Evolutionary conservation across 1,140 invertebrate species (phyloP).

Genomic region (Drosophila lacteicornis): DNA sequence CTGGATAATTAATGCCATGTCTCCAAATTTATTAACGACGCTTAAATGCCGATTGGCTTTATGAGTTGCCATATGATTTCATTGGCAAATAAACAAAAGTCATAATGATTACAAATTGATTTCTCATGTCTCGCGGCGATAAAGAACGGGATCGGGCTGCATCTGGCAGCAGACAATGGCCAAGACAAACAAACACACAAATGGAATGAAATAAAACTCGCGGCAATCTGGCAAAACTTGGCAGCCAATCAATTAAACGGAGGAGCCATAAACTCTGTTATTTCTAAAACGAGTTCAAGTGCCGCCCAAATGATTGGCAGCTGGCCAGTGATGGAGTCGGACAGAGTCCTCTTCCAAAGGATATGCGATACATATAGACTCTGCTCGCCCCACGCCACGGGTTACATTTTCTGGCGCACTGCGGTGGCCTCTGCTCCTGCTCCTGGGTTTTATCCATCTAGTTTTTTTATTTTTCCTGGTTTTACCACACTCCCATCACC

Average conservation of each 20-base stretch:
- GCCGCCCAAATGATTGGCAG: conserved; percentile 58
- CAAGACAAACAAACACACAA: conserved; percentile 40
- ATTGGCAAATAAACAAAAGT: conserved; percentile 50
- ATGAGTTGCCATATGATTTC: conserved; percentile 25
- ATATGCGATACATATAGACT: conserved; percentile 23
- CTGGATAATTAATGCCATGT: neutral
- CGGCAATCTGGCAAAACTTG: conserved; percentile 67
- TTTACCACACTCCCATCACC: conserved; percentile 8
- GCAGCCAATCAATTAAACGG: conserved; percentile 69
- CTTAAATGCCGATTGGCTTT: conserved; percentile 10
- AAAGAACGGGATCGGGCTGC: conserved; percentile 20
- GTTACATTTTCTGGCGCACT: conserved; percentile 45
- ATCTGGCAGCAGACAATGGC: conserved; percentile 52
- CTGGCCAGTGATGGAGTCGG: conserved; percentile 49
- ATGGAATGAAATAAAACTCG: conserved; percentile 62
- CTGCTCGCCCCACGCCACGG: conserved; percentile 12
- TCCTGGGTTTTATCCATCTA: conserved; percentile 5
- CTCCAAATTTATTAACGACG: neutral
- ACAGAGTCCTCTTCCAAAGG: conserved; percentile 1
- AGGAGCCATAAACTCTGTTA: conserved; percentile 63
- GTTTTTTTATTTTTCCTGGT: conserved; percentile 20
- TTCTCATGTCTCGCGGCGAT: conserved; percentile 38
- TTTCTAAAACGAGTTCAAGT: conserved; percentile 49
- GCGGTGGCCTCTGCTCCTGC: conserved; percentile 24
- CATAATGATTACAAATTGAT: conserved; percentile 72